Evolutionary conservation across 2,113 vertebrate species (phyloP).

Genomic region (Grus americana): DNA sequence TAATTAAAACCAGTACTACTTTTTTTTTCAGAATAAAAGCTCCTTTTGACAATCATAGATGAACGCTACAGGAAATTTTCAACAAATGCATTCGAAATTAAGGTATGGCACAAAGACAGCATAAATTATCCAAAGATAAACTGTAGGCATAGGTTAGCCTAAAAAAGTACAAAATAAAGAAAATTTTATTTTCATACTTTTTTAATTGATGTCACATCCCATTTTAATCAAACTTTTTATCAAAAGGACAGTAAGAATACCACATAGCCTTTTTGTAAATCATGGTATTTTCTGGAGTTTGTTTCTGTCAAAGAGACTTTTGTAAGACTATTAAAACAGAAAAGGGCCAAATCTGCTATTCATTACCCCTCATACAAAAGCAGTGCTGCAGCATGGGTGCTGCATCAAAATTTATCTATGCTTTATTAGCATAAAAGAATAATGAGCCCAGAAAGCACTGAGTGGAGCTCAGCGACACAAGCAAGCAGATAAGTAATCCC

Average conservation of each 20-base stretch:
- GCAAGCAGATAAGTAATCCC: neutral
- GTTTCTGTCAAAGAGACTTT: constrained; percentile 60
- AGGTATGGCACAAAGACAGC: constrained; percentile 72
- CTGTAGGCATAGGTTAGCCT: constrained; percentile 51
- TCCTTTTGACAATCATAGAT: constrained; percentile 76
- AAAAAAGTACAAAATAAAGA: constrained; percentile 63
- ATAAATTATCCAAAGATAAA: constrained; percentile 72
- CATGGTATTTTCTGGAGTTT: constrained; percentile 67
- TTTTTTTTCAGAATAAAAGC: constrained; percentile 74
- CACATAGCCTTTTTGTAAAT: constrained; percentile 33
- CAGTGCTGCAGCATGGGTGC: neutral
- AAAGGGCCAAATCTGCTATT: constrained; percentile 32
- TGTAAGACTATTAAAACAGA: constrained; percentile 17
- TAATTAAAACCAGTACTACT: constrained; percentile 82
- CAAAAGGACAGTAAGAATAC: constrained; percentile 66
- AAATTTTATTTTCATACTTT: constrained; percentile 71
- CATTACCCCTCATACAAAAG: neutral
- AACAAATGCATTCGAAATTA: constrained; percentile 78
- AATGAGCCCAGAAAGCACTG: neutral
- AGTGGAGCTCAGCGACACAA: neutral
- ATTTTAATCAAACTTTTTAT: constrained; percentile 74
- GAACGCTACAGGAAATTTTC: constrained; percentile 78
- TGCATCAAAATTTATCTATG: neutral
- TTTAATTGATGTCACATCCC: constrained; percentile 63
- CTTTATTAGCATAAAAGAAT: neutral